Conservation (phyloP, 2,113 vertebrate genomes). For the Bagarius yarrelli region DNA sequence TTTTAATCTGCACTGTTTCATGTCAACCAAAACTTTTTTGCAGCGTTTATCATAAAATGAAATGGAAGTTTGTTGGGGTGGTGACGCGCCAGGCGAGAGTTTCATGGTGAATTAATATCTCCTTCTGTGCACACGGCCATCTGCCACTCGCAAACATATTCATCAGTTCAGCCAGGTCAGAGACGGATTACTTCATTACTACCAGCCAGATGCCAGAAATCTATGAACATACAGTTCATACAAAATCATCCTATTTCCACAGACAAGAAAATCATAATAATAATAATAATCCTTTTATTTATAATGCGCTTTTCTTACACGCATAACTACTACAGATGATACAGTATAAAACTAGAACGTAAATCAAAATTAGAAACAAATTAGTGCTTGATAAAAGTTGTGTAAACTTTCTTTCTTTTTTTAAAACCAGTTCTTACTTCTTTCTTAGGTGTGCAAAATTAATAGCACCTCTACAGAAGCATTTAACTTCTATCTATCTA, state of each 20-base stretch:
- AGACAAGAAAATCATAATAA: no score
- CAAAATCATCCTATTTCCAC: no score
- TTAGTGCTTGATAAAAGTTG: no score
- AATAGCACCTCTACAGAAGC: not conserved
- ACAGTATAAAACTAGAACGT: no score
- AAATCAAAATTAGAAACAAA: no score
- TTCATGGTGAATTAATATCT: conserved; percentile 19
- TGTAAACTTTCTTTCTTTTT: no score
- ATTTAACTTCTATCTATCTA: no score
- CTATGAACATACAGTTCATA: no score
- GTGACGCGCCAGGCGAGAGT: not conserved
- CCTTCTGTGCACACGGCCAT: conserved; percentile 40
- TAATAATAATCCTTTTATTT: no score
- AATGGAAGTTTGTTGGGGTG: not conserved
- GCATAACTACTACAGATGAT: no score
- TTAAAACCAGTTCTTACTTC: no score
- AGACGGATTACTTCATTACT: conserved; percentile 50
- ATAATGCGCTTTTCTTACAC: no score
- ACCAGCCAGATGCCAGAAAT: conserved; percentile 40
- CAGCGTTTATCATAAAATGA: not conserved
- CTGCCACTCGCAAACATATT: conserved; percentile 41
- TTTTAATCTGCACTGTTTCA: not conserved
- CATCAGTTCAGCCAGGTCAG: conserved; percentile 50
- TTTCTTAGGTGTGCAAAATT: not conserved
- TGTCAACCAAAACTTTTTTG: not conserved